Base-by-base conservation (phyloP, 2,888 invertebrate genomes). In the Drosophila pseudotalamancana region DNA sequence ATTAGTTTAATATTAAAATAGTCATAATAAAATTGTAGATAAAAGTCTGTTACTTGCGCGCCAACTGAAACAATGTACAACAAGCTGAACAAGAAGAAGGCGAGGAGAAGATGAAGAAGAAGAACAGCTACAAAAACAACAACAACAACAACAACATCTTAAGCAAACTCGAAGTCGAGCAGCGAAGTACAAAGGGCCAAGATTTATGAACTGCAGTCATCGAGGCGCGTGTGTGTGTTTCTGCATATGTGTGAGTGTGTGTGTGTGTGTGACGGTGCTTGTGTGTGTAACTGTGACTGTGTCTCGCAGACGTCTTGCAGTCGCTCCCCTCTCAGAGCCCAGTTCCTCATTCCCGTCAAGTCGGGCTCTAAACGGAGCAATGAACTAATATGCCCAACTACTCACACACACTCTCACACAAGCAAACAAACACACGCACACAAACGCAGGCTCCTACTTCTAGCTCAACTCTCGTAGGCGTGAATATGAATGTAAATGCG, bases 1-100 rank as follows among this genome's bases (percentile, higher is more conserved):
- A 81, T 81, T 81, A 81, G 81, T 81, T 81, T 87, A 77, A 87
- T 84, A 81, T 81, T 87, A 87, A 81, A 81, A 81, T 87, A 87
- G 81, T 81, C 78, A 81, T 81, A 82, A 81, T 81, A 85, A 87
- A 82, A 77, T 82, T 77, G 87, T 81, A 81, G 85, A 72, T 81
- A 77, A 84, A 77, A 73, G 68, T 48, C 57, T 56, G 67, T 73
- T 72, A 62, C 45, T 63, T 67, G 68, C 45, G 56, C 56, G 62
- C 56, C 66, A 65, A 65, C 50, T 66, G 57, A 77, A 76, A 81
- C 87, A 81, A 87, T 84, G 87, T 42, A 48, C 40, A 64, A 35
- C 66, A 64, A 34, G 43, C 45, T 6, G 49, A 49, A 11, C 5
- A 55, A n/a, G 60, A 53, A 34, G 39, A 42, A 11, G 6, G 0